These are phyloP conservation scores for Drosophila eohydei DNA, from an alignment of 2,888 invertebrate species.

Conservation along the genomic window DNA sequence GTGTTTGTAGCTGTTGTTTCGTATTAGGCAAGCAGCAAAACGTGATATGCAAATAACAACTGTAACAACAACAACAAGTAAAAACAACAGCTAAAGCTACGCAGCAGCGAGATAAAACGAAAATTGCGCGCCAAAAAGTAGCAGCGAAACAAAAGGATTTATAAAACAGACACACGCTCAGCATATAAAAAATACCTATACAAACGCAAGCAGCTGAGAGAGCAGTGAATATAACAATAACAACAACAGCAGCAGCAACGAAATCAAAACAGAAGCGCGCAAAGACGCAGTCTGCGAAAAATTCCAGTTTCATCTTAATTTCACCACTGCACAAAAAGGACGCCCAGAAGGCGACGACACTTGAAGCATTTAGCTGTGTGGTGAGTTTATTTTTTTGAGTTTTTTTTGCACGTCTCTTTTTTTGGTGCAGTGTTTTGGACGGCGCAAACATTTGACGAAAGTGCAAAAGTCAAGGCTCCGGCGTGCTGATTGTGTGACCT, in stretches of 20 bases:
- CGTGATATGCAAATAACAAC: slow-evolving; percentile 73
- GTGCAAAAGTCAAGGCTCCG: slow-evolving; percentile 78
- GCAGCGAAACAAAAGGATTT: slow-evolving; percentile 71
- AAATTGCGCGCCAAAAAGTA: slow-evolving; percentile 75
- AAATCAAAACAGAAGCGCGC: slow-evolving; percentile 67
- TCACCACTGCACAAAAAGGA: slow-evolving; percentile 57
- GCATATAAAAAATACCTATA: slow-evolving; percentile 36
- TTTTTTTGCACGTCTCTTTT: slow-evolving; percentile 21
- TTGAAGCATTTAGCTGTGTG: slow-evolving; percentile 59
- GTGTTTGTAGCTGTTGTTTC: slow-evolving; percentile 60
- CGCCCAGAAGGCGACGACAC: slow-evolving; percentile 54
- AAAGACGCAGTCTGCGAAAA: slow-evolving; percentile 45
- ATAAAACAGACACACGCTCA: slow-evolving; percentile 47
- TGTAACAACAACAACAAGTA: slow-evolving; percentile 34
- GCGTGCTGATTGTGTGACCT: slow-evolving; percentile 61
- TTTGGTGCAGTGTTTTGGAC: slow-evolving; percentile 25
- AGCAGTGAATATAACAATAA: slow-evolving; percentile 25
- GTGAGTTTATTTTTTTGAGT: slow-evolving; percentile 57
- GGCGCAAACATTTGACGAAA: slow-evolving; percentile 60
- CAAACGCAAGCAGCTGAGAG: slow-evolving; percentile 62
- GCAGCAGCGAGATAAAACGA: slow-evolving; percentile 40
- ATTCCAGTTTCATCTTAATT: slow-evolving; percentile 64
- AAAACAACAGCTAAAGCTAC: slow-evolving; percentile 34
- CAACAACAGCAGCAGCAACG: slow-evolving; percentile 25
- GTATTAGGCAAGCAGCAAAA: slow-evolving; percentile 73